Evolutionary conservation across 2,888 invertebrate genomes (phyloP).

Genomic region (Idaea aversata): DNA sequence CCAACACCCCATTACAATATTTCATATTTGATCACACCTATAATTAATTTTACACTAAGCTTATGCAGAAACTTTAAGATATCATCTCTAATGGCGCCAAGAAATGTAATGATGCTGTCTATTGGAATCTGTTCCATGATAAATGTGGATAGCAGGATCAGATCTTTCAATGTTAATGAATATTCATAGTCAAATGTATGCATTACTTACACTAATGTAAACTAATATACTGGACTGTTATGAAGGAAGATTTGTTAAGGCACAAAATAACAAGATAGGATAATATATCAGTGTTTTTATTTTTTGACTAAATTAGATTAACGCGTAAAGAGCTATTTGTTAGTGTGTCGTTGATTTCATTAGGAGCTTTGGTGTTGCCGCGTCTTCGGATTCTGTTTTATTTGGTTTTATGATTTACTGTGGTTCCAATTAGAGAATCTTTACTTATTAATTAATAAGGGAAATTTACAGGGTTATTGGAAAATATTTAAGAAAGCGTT

Average conservation of each 20-base stretch:
- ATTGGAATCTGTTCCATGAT: slow-evolving; percentile 34
- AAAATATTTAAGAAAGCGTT: neutral
- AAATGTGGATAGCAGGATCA: slow-evolving; percentile 48
- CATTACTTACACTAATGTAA: slow-evolving; percentile 47
- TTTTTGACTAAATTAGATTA: slow-evolving; percentile 60
- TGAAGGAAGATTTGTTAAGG: slow-evolving; percentile 47
- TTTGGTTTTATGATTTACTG: slow-evolving; percentile 30
- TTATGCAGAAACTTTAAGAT: slow-evolving; percentile 30
- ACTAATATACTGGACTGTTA: slow-evolving; percentile 35
- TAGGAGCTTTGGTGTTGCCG: slow-evolving; percentile 56
- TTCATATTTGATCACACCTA: neutral
- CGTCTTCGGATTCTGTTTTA: slow-evolving; percentile 30
- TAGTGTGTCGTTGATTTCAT: slow-evolving; percentile 62
- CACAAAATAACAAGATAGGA: slow-evolving; percentile 38
- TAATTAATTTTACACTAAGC: slow-evolving; percentile 4
- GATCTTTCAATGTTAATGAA: slow-evolving; percentile 53
- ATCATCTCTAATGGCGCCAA: slow-evolving; percentile 43
- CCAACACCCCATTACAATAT: neutral
- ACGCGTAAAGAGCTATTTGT: slow-evolving; percentile 58
- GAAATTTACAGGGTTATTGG: neutral
- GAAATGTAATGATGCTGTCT: slow-evolving; percentile 29
- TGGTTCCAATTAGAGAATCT: slow-evolving; percentile 22
- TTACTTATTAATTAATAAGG: neutral
- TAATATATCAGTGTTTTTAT: slow-evolving; percentile 40
- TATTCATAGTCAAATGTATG: slow-evolving; percentile 53